Evolutionary conservation across 2,113 vertebrate species (phyloP).

Genomic region (Oryzias melastigma): DNA sequence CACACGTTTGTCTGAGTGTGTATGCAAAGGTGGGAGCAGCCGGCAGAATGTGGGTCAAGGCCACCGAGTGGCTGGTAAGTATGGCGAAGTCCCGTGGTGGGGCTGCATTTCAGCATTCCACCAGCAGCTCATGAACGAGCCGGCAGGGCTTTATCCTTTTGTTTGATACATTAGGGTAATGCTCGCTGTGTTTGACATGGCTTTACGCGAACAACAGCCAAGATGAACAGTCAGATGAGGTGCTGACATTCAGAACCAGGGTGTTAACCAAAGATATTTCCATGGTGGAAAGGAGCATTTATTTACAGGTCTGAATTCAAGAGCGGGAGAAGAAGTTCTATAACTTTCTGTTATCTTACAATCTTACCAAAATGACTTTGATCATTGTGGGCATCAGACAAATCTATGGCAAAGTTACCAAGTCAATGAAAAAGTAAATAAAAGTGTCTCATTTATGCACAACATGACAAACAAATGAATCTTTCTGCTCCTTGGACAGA

Average conservation of each 20-base stretch:
- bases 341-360: too few relatives aligned
- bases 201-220: conserved; percentile 9
- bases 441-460: too few relatives aligned
- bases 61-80: conserved; percentile 26
- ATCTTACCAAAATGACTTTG: too few relatives aligned
- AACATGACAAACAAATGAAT: too few relatives aligned
- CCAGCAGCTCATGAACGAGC: conserved; percentile 3
- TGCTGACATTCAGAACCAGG: conserved; percentile 16
- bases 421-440: too few relatives aligned
- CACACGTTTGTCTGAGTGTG: conserved; percentile 17
- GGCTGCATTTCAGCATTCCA: conserved; percentile 21
- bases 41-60: conserved; percentile 64
- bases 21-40: conserved; percentile 37
- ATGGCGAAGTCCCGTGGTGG: conserved; percentile 6
- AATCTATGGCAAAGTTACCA: too few relatives aligned
- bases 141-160: conserved; percentile 8
- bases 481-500: too few relatives aligned
- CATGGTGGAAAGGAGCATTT: too few relatives aligned
- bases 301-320: not conserved
- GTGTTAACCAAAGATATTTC: not conserved
- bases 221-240: conserved; percentile 3
- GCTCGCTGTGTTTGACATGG: conserved; percentile 27
- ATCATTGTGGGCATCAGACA: too few relatives aligned
- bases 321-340: not conserved
- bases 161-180: conserved; percentile 16